Evolutionary conservation across 2,797 vertebrate genomes (phyloP), one percentile per base, ranked within the genome.

Genomic region (Bradypodion ventrale): DNA sequence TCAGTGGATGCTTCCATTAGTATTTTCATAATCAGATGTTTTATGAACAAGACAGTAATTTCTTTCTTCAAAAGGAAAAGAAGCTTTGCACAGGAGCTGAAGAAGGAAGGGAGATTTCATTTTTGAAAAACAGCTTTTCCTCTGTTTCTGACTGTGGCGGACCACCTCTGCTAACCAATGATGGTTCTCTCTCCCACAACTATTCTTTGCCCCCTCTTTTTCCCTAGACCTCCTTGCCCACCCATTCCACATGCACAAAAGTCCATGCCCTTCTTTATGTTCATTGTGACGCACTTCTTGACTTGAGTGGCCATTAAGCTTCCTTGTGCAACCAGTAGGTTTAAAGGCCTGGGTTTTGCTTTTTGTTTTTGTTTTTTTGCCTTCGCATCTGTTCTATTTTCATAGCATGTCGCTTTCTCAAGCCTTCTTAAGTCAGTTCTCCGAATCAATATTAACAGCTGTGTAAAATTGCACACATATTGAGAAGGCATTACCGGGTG

Each of bases 401-500:
- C 65, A 29, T 82, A 85, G 75, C 79, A 29, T 85, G 86, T 85
- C 87, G 91, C 77, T 83, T 86, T 93, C 85, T 89, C 91, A 92
- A 91, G 87, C 77, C 83, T 86, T 93, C 85, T 89, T 92, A 92
- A 91, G 87, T 89, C 88, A 92, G 86, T 81, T 83, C 86, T 79
- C 85, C 86, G 92, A 93, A 94, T 95, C 93, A 93, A 89, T 94
- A 93, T 91, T 93, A 93, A 92, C 92, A 91, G 91, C 93, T 89
- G 86, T 92, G 32, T 89, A 89, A 90, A 90, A 89, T 90, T 91
- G 87, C 88, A 83, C 79, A 72, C 66, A 49, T 90, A 88, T 92
- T 88, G 91, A 91, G 92, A 89, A 89, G 85, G 76, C 87, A 92
- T 94, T 94, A 90, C 80, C 74, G 56, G 66, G 83, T 94, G 92